Evolutionary conservation across 1,140 invertebrate genomes (phyloP).

Genomic region (Nasonia giraulti): DNA sequence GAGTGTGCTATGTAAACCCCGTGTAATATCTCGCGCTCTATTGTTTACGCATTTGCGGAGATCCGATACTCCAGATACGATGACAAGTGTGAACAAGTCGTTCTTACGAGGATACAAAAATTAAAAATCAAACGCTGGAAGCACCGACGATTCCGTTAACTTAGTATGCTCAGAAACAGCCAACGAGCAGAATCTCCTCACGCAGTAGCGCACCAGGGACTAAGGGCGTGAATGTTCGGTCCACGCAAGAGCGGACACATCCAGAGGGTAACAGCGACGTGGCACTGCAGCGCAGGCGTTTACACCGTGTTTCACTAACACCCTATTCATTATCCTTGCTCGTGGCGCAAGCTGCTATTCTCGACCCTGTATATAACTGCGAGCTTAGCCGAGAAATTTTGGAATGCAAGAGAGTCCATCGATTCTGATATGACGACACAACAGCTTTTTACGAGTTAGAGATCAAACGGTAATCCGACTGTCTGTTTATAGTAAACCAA

Average conservation of each 20-base stretch:
- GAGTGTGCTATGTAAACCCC: neutral
- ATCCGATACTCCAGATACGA: too few species aligned
- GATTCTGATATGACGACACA: too few species aligned
- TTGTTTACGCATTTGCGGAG: too few species aligned
- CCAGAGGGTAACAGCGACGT: neutral
- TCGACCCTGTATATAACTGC: neutral
- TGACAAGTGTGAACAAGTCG: too few species aligned
- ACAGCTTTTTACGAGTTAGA: neutral
- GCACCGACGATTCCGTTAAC: neutral
- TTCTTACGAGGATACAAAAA: too few species aligned
- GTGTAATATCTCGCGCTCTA: too few species aligned
- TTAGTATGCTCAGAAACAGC: neutral
- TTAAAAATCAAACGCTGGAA: neutral
- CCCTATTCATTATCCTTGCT: conserved; percentile 30
- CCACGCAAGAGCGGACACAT: conserved; percentile 7
- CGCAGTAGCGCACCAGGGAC: neutral
- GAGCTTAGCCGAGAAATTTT: neutral
- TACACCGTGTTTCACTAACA: conserved; percentile 34
- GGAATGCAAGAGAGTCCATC: too few species aligned
- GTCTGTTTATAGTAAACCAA: neutral
- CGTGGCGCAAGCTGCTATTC: conserved; percentile 4
- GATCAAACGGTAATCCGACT: neutral
- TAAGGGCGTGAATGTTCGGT: neutral
- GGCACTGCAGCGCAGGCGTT: conserved; percentile 13
- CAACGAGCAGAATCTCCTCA: neutral